Percentiles rank a stretch among this genome's conserved stretches.
Conservation (phyloP, 2,797 vertebrate species). For the Parotocinclus haroldoi region DNA sequence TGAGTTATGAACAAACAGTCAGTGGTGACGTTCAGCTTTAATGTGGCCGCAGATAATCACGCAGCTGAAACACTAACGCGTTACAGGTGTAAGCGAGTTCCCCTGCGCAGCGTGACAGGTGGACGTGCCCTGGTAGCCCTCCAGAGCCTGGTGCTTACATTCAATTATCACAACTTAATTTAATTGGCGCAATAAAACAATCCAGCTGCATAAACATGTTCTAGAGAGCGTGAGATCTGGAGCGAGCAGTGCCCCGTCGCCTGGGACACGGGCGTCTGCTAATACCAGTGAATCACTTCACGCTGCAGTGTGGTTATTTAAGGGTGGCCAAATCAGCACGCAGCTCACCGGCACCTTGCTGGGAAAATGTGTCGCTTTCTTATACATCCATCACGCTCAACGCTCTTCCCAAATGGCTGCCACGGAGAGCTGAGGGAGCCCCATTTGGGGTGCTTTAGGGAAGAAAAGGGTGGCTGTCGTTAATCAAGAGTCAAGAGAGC, state of each 20-base stretch:
- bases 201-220: slow-evolving; percentile 81
- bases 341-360: slow-evolving; percentile 67
- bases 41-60: slow-evolving; percentile 17
- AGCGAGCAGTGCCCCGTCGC: slow-evolving; percentile 64
- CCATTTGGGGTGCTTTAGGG: slow-evolving; percentile 63
- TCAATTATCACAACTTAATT: slow-evolving; percentile 72
- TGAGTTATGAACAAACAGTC: slow-evolving; percentile 27
- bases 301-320: slow-evolving; percentile 66
- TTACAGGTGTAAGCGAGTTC: slow-evolving; percentile 41
- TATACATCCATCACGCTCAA: slow-evolving; percentile 70
- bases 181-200: slow-evolving; percentile 75
- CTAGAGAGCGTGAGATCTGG: slow-evolving; percentile 73
- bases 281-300: slow-evolving; percentile 69
- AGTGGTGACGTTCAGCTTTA: slow-evolving; percentile 37
- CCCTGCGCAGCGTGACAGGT: slow-evolving; percentile 39
- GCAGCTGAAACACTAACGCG: slow-evolving; percentile 36
- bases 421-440: slow-evolving; percentile 56
- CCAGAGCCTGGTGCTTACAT: slow-evolving; percentile 49
- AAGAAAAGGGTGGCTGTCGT: slow-evolving; percentile 26
- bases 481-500: slow-evolving; percentile 30
- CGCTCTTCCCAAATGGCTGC: slow-evolving; percentile 74
- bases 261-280: slow-evolving; percentile 61
- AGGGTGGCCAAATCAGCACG: slow-evolving; percentile 65
- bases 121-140: slow-evolving; percentile 41
- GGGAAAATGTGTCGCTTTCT: slow-evolving; percentile 69